Conservation (phyloP, 2,888 invertebrate species). For the Harmothoe impar region DNA sequence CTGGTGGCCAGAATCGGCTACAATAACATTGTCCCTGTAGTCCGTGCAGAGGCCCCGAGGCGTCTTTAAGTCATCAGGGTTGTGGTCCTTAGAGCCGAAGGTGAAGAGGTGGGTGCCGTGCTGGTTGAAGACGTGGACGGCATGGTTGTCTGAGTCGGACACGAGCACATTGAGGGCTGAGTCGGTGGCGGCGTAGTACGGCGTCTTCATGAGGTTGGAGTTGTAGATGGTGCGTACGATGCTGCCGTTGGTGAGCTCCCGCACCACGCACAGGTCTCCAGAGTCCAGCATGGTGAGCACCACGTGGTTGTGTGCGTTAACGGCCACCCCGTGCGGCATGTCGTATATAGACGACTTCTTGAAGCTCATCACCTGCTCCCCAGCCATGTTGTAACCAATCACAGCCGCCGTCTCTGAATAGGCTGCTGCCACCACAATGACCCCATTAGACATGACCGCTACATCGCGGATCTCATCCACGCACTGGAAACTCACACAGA, state of each 20-base stretch:
- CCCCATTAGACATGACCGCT: constrained; percentile 70
- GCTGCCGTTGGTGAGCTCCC: not conserved
- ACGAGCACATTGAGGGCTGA: constrained; percentile 77
- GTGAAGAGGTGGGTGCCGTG: constrained; percentile 75
- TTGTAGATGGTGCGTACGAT: constrained; percentile 76
- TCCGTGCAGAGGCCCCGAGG: constrained; percentile 79
- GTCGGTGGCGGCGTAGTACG: constrained; percentile 75
- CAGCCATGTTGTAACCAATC: constrained; percentile 73
- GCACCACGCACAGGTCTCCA: not conserved
- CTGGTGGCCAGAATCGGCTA: constrained; percentile 79
- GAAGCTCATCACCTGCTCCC: not conserved
- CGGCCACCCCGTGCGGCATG: constrained; percentile 12
- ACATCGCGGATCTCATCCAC: constrained; percentile 77
- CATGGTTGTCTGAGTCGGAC: constrained; percentile 76
- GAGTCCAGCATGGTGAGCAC: constrained; percentile 30
- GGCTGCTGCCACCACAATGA: constrained; percentile 72
- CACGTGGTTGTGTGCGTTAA: not conserved
- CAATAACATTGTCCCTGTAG: constrained; percentile 76
- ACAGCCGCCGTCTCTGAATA: constrained; percentile 75
- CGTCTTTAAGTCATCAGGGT: constrained; percentile 73
- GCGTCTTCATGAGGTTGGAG: constrained; percentile 75
- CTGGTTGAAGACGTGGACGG: constrained; percentile 75
- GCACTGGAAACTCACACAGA: constrained; percentile 72
- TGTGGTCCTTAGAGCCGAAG: constrained; percentile 73
- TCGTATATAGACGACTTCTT: constrained; percentile 1